Conservation (phyloP, 2,113 vertebrate genomes). For the Corythornis vintsioides region DNA sequence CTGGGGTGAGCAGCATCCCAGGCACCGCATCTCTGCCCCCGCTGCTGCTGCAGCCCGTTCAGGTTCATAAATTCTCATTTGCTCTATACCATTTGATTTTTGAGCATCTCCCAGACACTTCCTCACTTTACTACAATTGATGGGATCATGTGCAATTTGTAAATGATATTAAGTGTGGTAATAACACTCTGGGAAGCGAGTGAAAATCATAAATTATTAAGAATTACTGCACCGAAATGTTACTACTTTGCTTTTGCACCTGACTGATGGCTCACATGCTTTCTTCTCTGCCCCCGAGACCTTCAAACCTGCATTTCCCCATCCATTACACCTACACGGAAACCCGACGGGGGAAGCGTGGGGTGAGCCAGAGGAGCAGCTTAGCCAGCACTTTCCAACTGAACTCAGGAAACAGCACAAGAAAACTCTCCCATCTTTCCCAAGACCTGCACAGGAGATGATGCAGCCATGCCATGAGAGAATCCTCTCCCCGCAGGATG, state of each 20-base stretch:
- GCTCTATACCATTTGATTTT: slow-evolving; percentile 39
- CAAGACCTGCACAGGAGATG: rapidly evolving
- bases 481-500: background rate
- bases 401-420: background rate
- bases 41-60: background rate
- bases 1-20: rapidly evolving
- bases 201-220: slow-evolving; percentile 68
- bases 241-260: slow-evolving; percentile 49
- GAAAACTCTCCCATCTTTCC: background rate
- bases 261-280: slow-evolving; percentile 30
- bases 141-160: slow-evolving; percentile 70
- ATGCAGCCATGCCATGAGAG: background rate
- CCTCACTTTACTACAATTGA: slow-evolving; percentile 68
- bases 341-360: background rate
- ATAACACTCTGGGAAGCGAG: slow-evolving; percentile 66
- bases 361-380: slow-evolving; percentile 19
- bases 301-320: slow-evolving; percentile 2
- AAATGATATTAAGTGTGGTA: slow-evolving; percentile 74
- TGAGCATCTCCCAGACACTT: slow-evolving; percentile 66
- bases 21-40: background rate
- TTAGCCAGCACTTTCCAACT: slow-evolving; percentile 21
- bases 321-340: background rate
- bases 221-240: slow-evolving; percentile 51
- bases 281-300: slow-evolving; percentile 40
- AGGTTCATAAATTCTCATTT: slow-evolving; percentile 55